Evolutionary conservation across 2,888 invertebrate genomes (phyloP), one percentile per base, ranked within the genome.

Genomic region (Petrolisthes manimaculis): DNA sequence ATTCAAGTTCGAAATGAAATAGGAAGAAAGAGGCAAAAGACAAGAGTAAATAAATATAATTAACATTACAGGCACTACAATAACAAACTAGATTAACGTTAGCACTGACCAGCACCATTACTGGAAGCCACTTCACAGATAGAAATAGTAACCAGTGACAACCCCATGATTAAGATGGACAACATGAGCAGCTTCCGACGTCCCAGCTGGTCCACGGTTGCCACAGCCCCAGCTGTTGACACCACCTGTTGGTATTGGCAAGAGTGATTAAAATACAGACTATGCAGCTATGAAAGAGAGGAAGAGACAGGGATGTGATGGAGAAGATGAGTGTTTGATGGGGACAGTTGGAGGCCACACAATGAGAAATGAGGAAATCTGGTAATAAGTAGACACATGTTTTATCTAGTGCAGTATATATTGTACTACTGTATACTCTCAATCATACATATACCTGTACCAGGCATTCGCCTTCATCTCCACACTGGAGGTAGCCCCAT

Each of bases 131-230:
- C 55, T 61, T 89, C 89, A 78, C 89, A 89, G 24, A 86, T 18
- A 71, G 89, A 86, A 74, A 89, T 86, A 24, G 78, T 77, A 9
- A 78, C 86, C 54, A 89, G 79, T 5, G 83, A 81, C 2, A 83
- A 24, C 18, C 77, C 89, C 89, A 89, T 89, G 12, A 54, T 79
- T 21, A 78, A 9, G 18, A 86, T 86, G 51, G 89, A 89, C 8
- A 61, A 51, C 77, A 89, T 69, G 12, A 89, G 78, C 12, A 89
- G 56, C 54, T 89, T 89, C 18, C 89, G 67, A n/a, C 89, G 77
- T 24, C 89, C 89, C 9, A 85, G 75, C 1, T 69, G 78, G 14
- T 89, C 89, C 51, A 89, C 86, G 5, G 82, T 71, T 18, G 83
- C 21, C 18, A 71, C 83, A 37, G 89, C 89, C 9, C 81, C 85